Evolutionary conservation across 1,140 invertebrate genomes (phyloP), one percentile per base, ranked within the genome.

Genomic region (Microplitis demolitor): DNA sequence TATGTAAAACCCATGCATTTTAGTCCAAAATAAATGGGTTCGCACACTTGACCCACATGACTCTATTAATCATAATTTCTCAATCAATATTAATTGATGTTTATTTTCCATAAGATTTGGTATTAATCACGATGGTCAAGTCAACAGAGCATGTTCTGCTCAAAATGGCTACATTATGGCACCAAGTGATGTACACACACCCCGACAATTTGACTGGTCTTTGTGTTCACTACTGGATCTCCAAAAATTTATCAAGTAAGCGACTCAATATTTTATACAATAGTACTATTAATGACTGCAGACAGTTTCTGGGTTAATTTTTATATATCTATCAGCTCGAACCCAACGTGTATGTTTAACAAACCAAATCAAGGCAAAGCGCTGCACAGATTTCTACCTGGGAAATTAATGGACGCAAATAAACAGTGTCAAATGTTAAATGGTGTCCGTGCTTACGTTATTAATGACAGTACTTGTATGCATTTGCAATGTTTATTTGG

Each of bases 381-480:
- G 6, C 13, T 75, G 16, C 62, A 53, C 3, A 66, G 39, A 31
- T 37, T 67, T 16, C 45, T 71, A 37, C 70, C 74, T 2, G 74
- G 74, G 58, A 64, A 24, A 35, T 35, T 69, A 4, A 58, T 72
- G 24, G 58, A 53, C 11, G 39, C 67, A 13, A 51, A 75, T 35
- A n/a, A 72, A 56, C 74, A 75, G 33, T 75, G 74, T 54, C 16
- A 33, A 6, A 72, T 63, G 11, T 58, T 37, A 39, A 45, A n/a
- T 39, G 37, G n/a, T 35, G 31, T 31, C 35, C 60, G 39, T n/a
- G 16, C 58, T 37, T 69, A 14, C 35, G 45, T 39, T 14, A 66
- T 70, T 11, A 62, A 66, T 16, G 11, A 53, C 45, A 33, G 3
- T 35, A 66, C 45, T 50, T 66, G 67, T 14, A n/a, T 37, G 6